Evolutionary conservation across 2,888 invertebrate genomes (phyloP), one percentile per base, ranked within the genome.

Genomic region (Sisyra terminalis): DNA sequence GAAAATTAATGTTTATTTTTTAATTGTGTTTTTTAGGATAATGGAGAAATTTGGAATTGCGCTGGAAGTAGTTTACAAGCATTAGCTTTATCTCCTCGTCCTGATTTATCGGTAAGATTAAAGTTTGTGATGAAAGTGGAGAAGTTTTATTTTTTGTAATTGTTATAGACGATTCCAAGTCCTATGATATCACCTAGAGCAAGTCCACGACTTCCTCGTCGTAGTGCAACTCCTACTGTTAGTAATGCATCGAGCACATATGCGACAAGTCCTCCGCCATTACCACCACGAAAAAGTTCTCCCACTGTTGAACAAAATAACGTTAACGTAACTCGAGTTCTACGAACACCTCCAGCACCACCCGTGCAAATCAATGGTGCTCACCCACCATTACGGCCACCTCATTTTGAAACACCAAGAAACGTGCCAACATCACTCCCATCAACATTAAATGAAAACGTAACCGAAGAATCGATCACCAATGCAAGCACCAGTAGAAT

Each of bases 251-350:
- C 24, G 24, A 48, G 53, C 6, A 51, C 53, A 9, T 54, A 55
- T 3, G 53, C 53, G 10, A 47, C 56, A 35, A 59, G 63, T 5
- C 70, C 73, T 6, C 76, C 77, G 5, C 77, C 78, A 6, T 61
- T 78, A 43, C 78, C 78, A 8, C 78, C 78, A 0, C 57, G 78
- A 46, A 64, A 69, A 49, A 66, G 65, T 24, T 71, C 71, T 1
- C 71, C 71, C 9, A 65, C 65, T 1, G 55, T 63, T 30, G 62
- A 61, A 46, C 57, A 55, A 40, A 41, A 9, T 11, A 30, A 29
- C 10, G 29, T 44, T 45, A 10, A 51, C 50, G 35, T 52, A 51
- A 15, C 53, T 55, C n/a, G 51, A 56, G 8, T 55, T 55, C 34
- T 39, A 32, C 45, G 29, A 44, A 44, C 24, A 46, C 37, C 45